Evolutionary conservation across 2,797 vertebrate species (phyloP).

Genomic region (Pseudochirops corinnae): DNA sequence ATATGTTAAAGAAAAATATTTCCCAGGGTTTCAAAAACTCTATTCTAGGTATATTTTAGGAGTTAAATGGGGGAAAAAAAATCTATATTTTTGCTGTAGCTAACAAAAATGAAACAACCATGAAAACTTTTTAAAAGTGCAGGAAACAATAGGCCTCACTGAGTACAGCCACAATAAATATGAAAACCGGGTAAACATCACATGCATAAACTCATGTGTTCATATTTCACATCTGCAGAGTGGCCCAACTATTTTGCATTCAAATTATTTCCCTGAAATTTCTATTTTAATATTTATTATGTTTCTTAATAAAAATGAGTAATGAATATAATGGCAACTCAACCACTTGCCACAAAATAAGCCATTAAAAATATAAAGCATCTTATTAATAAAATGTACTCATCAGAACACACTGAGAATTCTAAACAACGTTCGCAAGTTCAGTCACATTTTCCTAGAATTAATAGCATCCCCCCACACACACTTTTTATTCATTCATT

Average conservation of each 20-base stretch:
- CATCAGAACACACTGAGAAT: conserved; percentile 52
- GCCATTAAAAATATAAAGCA: conserved; percentile 76
- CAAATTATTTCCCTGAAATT: conserved; percentile 68
- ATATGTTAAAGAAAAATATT: conserved; percentile 30
- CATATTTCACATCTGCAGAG: conserved; percentile 58
- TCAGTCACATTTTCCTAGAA: conserved; percentile 49
- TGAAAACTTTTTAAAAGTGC: conserved; percentile 44
- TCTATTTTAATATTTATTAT: conserved; percentile 80
- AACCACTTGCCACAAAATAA: conserved; percentile 60
- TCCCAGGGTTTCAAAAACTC: conserved; percentile 6
- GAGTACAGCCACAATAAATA: conserved; percentile 22
- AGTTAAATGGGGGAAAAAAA: conserved; percentile 25
- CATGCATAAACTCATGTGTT: not conserved
- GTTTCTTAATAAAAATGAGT: conserved; percentile 80
- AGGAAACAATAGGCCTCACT: conserved; percentile 36
- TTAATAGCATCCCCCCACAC: conserved; percentile 42
- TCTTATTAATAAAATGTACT: conserved; percentile 74
- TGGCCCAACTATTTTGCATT: conserved; percentile 68
- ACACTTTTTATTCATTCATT: conserved; percentile 24
- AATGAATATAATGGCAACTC: conserved; percentile 68
- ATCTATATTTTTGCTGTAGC: not conserved
- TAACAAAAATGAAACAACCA: conserved; percentile 33
- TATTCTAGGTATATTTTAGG: conserved; percentile 21
- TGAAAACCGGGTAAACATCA: conserved; percentile 67
- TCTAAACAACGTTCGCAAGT: conserved; percentile 52